phyloP scores from a whole-genome alignment of 2,797 vertebrate genomes.

The Tiaroga cobitis region DNA sequence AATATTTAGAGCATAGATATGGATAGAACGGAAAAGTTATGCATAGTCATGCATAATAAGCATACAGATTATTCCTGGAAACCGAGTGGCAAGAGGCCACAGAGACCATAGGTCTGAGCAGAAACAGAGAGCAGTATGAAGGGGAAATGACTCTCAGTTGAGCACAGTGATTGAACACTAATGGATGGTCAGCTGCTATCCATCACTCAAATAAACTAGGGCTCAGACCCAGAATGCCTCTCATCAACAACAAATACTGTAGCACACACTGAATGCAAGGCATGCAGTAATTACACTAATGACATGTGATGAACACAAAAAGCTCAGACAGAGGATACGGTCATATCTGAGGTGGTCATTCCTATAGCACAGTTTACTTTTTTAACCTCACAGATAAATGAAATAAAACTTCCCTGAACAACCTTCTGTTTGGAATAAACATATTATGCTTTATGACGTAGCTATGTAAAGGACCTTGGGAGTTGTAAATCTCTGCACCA shows the following conservation, averaged over 20 bases:
- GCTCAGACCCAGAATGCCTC: slow-evolving; percentile 29
- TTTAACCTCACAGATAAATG: neutral
- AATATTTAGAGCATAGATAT: slow-evolving; percentile 31
- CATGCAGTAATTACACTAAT: neutral
- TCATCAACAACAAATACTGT: slow-evolving; percentile 27
- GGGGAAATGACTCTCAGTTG: slow-evolving; percentile 21
- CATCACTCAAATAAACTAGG: slow-evolving; percentile 42
- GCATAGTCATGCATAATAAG: slow-evolving; percentile 11
- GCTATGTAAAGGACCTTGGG: neutral
- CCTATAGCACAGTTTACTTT: neutral
- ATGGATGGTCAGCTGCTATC: slow-evolving; percentile 32
- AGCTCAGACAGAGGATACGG: neutral
- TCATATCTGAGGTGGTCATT: neutral
- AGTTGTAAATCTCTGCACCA: neutral
- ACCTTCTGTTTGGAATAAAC: neutral
- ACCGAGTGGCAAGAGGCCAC: slow-evolving; percentile 13
- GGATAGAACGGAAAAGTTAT: slow-evolving; percentile 28
- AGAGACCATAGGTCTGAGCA: neutral
- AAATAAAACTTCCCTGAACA: neutral
- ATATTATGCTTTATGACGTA: neutral
- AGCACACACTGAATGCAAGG: neutral
- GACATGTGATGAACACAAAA: neutral
- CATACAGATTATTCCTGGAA: slow-evolving; percentile 32
- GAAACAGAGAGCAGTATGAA: slow-evolving; percentile 9
- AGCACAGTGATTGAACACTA: slow-evolving; percentile 26